phyloP scores from a whole-genome alignment of 2,797 vertebrate species.

The Liparis tanakae region DNA sequence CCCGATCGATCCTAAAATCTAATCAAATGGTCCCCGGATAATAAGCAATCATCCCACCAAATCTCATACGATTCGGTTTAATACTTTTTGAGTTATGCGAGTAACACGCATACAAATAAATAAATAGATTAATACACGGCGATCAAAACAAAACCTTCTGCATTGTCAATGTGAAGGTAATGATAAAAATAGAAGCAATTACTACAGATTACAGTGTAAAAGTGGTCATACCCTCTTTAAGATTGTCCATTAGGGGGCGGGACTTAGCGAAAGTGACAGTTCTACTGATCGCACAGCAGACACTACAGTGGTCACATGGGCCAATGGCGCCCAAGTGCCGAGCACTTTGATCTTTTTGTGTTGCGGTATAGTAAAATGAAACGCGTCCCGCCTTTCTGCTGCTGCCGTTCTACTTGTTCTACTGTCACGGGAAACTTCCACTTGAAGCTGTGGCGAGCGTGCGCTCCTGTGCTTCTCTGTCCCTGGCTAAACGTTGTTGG shows the following conservation, averaged over 20 bases:
- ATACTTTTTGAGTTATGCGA: too few relatives aligned
- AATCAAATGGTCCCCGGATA: too few relatives aligned
- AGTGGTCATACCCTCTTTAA: neutral
- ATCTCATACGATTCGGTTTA: too few relatives aligned
- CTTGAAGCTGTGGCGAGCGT: conserved; percentile 25
- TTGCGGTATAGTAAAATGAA: neutral
- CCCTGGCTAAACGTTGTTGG: conserved; percentile 48
- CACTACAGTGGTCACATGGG: neutral
- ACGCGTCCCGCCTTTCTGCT: conserved; percentile 14
- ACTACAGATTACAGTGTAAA: neutral
- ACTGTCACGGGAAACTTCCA: conserved; percentile 33
- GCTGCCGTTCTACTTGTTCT: conserved; percentile 8
- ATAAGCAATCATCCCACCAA: too few relatives aligned
- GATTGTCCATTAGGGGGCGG: neutral
- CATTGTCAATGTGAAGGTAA: neutral
- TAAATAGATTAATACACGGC: too few relatives aligned
- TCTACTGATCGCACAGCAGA: neutral
- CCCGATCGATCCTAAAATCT: too few relatives aligned
- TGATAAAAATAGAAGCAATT: neutral
- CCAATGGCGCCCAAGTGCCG: neutral
- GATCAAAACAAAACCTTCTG: too few relatives aligned
- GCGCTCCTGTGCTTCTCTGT: conserved; percentile 44
- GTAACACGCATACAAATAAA: too few relatives aligned
- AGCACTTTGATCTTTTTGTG: neutral
- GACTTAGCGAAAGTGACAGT: neutral